Evolutionary conservation across 2,113 vertebrate genomes (phyloP).

Genomic region (Nibea albiflora): DNA sequence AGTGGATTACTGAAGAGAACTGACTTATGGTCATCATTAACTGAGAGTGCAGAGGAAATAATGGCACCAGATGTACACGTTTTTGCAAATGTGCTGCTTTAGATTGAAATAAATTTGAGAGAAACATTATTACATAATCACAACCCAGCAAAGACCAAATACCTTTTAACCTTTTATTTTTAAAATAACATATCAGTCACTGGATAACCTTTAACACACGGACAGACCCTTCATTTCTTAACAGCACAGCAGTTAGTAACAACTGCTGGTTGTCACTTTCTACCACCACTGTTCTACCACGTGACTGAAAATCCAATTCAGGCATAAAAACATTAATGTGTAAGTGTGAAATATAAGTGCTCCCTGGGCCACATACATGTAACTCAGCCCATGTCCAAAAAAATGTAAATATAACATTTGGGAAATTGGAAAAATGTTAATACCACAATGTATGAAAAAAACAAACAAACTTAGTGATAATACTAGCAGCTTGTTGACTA

Average conservation of each 20-base stretch:
- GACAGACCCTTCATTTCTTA: background rate
- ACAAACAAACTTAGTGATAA: no score
- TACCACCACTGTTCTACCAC: background rate
- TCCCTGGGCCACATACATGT: background rate
- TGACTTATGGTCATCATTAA: background rate
- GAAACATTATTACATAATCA: background rate
- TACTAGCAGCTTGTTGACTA: no score
- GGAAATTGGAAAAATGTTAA: background rate
- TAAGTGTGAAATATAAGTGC: background rate
- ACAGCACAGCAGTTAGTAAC: background rate
- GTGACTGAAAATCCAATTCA: background rate
- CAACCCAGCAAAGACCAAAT: no score
- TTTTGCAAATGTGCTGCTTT: background rate
- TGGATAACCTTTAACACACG: background rate
- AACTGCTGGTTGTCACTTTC: background rate
- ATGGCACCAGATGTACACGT: background rate
- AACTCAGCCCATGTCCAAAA: background rate
- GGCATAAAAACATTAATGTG: background rate
- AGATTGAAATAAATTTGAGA: background rate
- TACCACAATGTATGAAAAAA: background rate
- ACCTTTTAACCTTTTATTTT: no score
- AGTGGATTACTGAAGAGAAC: background rate
- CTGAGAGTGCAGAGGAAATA: background rate
- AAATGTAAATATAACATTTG: background rate
- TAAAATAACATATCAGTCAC: background rate